Percentiles rank a stretch among this genome's conserved stretches.
phyloP scores from a whole-genome alignment of 2,888 invertebrate species.

The Drosophila conformis region DNA sequence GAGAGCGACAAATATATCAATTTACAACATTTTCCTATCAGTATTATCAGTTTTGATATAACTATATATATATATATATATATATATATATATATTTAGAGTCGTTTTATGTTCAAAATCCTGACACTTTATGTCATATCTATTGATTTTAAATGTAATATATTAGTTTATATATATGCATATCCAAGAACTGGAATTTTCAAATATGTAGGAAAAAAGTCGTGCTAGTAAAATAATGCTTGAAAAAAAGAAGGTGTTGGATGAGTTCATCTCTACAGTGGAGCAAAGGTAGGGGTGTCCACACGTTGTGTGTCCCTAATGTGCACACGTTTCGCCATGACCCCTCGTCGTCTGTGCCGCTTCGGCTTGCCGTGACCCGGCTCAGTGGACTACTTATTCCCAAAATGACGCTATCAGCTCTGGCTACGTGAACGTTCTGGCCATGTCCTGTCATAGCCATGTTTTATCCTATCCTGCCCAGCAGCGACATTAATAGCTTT shows the following conservation, averaged over 20 bases:
- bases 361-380: neutral
- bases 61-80: too few species aligned
- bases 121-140: neutral
- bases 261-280: conserved; percentile 6
- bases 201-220: neutral
- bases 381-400: conserved; percentile 53
- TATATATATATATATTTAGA: neutral
- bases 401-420: conserved; percentile 58
- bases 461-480: conserved; percentile 2
- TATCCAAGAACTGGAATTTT: neutral
- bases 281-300: neutral
- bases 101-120: neutral
- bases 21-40: neutral
- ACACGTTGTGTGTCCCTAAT: conserved; percentile 53
- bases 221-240: neutral
- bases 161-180: neutral
- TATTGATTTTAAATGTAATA: neutral
- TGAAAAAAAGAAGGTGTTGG: neutral
- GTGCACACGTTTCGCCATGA: conserved; percentile 53
- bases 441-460: conserved; percentile 12
- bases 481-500: conserved; percentile 58
- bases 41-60: neutral
- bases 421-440: conserved; percentile 43
- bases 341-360: neutral
- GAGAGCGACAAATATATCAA: neutral